These are phyloP conservation scores for Pseudococcus longispinus DNA, from an alignment of 2,888 invertebrate genomes.

Conservation along the genomic window DNA sequence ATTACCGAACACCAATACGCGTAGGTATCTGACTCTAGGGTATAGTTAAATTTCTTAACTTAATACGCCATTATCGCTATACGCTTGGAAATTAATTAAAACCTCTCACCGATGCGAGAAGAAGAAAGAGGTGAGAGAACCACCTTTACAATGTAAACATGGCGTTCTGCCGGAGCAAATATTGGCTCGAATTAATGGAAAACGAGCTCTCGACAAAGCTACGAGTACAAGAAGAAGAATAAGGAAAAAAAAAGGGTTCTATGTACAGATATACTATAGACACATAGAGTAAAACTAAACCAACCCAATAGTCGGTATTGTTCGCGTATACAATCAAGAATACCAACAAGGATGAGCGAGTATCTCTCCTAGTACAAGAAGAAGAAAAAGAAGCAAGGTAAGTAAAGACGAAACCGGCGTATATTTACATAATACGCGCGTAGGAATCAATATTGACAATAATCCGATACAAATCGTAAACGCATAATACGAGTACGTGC, in stretches of 20 bases:
- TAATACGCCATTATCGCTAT: neutral
- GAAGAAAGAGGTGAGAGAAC: neutral
- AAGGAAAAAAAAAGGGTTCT: neutral
- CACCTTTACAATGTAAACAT: slow-evolving; percentile 28
- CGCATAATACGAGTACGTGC: neutral
- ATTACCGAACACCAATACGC: neutral
- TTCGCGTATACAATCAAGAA: slow-evolving; percentile 1
- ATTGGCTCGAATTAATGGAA: slow-evolving; percentile 31
- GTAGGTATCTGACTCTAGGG: neutral
- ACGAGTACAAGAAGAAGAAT: neutral
- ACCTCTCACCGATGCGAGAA: neutral
- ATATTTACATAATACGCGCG: slow-evolving; percentile 48
- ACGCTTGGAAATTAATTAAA: neutral
- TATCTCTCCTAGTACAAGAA: neutral
- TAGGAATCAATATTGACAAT: slow-evolving; percentile 54
- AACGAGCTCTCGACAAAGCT: slow-evolving; percentile 22
- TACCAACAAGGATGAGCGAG: neutral
- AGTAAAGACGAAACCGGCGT: neutral
- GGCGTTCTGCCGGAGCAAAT: neutral
- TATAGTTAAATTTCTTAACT: neutral
- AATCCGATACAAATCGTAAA: slow-evolving; percentile 47
- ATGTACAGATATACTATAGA: neutral
- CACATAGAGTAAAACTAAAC: neutral
- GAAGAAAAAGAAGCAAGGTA: neutral
- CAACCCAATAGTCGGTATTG: neutral